Conservation (phyloP, 2,888 invertebrate genomes). For the Herminia tarsipennalis region DNA sequence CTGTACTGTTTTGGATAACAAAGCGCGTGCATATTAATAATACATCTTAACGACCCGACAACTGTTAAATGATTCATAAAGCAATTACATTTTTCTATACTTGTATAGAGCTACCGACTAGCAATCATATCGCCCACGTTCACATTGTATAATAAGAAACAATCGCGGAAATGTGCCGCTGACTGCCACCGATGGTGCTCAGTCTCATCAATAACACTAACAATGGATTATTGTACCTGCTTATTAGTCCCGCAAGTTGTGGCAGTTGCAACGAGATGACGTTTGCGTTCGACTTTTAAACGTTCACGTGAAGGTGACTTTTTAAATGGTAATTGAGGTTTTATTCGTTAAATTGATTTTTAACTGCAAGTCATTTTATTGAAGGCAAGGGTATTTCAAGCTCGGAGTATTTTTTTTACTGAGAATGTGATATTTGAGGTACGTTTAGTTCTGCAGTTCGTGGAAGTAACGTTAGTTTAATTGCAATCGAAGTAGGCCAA, state of each 20-base stretch:
- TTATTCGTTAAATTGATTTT: neutral
- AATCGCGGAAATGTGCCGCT: constrained; percentile 44
- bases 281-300: neutral
- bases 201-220: constrained; percentile 38
- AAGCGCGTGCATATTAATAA: constrained; percentile 3
- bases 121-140: constrained; percentile 43
- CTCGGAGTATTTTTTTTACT: no score
- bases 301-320: neutral
- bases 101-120: constrained; percentile 33
- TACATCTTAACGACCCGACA: constrained; percentile 18
- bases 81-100: constrained; percentile 44
- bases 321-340: neutral
- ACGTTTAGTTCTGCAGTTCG: no score
- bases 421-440: no score
- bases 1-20: neutral
- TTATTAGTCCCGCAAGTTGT: constrained; percentile 25
- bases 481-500: no score
- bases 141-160: constrained; percentile 37
- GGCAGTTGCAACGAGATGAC: constrained; percentile 11
- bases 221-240: constrained; percentile 35
- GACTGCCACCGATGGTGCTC: constrained; percentile 25
- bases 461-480: no score
- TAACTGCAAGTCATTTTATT: no score
- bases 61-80: constrained; percentile 45
- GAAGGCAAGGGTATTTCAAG: no score